Evolutionary conservation across 2,888 invertebrate species (phyloP), one percentile per base, ranked within the genome.

Genomic region (Hypolimnas misippus): DNA sequence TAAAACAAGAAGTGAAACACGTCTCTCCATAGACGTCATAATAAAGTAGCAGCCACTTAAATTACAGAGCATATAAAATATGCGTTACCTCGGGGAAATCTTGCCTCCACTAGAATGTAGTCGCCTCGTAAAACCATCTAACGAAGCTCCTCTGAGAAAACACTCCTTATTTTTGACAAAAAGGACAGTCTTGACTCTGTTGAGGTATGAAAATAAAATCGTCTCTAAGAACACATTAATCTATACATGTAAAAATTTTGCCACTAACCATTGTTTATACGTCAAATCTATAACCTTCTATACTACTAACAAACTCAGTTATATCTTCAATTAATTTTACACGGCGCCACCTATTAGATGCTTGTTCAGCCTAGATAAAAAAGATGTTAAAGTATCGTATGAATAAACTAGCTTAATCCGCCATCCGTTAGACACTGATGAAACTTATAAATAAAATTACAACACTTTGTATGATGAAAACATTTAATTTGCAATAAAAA

Each of bases 11-110:
- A 52, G 38, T 38, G 3, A 14, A 40, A 61, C 55, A 42, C 31
- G 57, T 52, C 25, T 57, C 29, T 44, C 29, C 42, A 29, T 60
- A 69, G 52, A 63, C 61, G 63, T 69, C 67, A 69, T 57, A 63
- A 79, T 80, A 83, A 81, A 79, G 80, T 73, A 81, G 72, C 73
- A 79, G 78, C 76, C 78, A 82, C 82, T 87, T 83, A 84, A 84
- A 88, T 86, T 83, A 86, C 81, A 79, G 75, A 76, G 75, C 76
- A 76, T 81, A 85, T 87, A 83, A 87, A 86, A 85, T 86, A 88
- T 87, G 87, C 86, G 80, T 83, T 81, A 82, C 88, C 87, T 79
- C 60, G 76, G 89, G 89, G 89, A 89, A 89, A 89, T 89, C 86
- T 87, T 81, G 78, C 70, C 76, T 75, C 76, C 76, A 74, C 76